Base-by-base conservation (phyloP, 2,797 vertebrate genomes). In the Microctenopoma steveboyesi region DNA sequence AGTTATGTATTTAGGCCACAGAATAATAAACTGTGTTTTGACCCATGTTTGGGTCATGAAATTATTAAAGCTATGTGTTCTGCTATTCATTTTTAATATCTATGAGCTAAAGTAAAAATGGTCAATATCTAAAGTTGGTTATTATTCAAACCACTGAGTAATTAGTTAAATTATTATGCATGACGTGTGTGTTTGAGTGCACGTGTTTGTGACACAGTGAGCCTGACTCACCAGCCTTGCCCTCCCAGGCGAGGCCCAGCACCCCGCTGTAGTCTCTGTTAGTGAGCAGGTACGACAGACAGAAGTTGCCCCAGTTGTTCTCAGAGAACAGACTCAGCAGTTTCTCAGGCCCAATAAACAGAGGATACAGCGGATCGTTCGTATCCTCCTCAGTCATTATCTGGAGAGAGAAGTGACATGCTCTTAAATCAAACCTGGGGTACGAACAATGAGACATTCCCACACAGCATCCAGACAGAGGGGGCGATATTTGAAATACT, bases 211-310 rank as follows among this genome's bases (percentile, higher is more conserved):
- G 47, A 40, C 18, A 16, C 15, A 7, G 11, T 59, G 43, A 53
- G 33, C 51, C 33, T 7, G 35, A 82, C 87, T 93, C 83, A 96
- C 95, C 93, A 14, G 72, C 0, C 69, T 86, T 93, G 35, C 95
- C 95, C 62, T 93, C 92, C 92, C 94, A 96, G 68, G 95, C 95
- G 33, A 96, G 84, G 0, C 95, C 95, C 30, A 96, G 90, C 18
- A 94, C 72, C 0, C 94, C 95, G 0, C 89, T 95, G 87, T 93
- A 95, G 88, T 96, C 95, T 18, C 95, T 86, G 91, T 94, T 79
- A 1, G 95, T 95, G 43, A 96, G 86, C 67, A 96, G 91, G 66
- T 95, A 95, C n/a, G 95, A 95, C 53, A 96, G 87, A 64, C 95
- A 96, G 84, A 91, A 94, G 51, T 93, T 89, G 12, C 90, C 89